Evolutionary conservation across 2,797 vertebrate species (phyloP).

Genomic region (Sarcophilus harrisii): DNA sequence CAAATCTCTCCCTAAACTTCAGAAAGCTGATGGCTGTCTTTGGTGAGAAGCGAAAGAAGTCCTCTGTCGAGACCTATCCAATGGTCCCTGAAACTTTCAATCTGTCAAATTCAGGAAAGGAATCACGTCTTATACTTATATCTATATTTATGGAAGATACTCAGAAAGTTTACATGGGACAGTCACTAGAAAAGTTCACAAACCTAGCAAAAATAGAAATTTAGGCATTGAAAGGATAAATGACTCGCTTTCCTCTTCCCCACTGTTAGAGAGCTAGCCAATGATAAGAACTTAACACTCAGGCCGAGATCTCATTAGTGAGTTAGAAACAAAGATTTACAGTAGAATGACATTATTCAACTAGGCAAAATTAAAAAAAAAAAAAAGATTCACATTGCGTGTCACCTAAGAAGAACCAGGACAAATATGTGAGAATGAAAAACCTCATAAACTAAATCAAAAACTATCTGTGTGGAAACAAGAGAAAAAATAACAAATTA

Average conservation of each 20-base stretch:
- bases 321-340: neutral
- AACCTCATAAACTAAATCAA: neutral
- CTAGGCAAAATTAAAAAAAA: neutral
- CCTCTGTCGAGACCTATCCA: neutral
- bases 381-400: neutral
- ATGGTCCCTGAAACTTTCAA: neutral
- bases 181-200: neutral
- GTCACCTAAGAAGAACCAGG: neutral
- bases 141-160: neutral
- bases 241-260: too few relatives aligned
- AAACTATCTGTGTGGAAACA: neutral
- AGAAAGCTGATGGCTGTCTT: conserved; percentile 8
- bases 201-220: conserved; percentile 17
- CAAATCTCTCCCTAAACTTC: conserved; percentile 49
- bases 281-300: neutral
- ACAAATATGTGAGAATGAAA: neutral
- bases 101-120: conserved; percentile 10
- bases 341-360: neutral
- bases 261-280: neutral
- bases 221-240: neutral
- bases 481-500: neutral
- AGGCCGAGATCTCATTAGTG: neutral
- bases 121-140: neutral
- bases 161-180: conserved; percentile 17
- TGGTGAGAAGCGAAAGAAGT: neutral